Percentiles rank a stretch among this genome's conserved stretches.
Conservation (phyloP, 1,140 invertebrate genomes). For the Trichonephila clavata region DNA sequence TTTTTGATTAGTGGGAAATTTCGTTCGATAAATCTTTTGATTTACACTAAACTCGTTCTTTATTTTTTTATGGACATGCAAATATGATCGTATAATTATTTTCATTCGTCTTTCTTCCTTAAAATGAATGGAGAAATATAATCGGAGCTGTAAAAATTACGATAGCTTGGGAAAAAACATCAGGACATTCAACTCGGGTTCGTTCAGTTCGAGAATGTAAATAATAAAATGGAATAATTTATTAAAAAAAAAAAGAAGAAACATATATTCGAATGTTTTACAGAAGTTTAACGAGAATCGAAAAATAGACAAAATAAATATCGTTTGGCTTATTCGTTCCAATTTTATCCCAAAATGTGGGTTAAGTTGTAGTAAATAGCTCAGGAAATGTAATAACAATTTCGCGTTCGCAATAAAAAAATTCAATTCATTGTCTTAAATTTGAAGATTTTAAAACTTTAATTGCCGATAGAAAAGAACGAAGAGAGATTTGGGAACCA, state of each 20-base stretch:
- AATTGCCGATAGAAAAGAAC: too few relatives aligned
- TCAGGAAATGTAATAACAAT: background rate
- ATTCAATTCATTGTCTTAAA: background rate
- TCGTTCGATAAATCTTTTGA: slow-evolving; percentile 1
- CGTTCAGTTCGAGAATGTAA: background rate
- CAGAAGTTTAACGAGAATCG: background rate
- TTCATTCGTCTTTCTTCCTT: background rate
- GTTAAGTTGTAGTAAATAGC: background rate
- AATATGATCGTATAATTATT: background rate
- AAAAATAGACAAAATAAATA: background rate
- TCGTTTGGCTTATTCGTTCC: background rate
- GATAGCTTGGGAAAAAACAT: background rate
- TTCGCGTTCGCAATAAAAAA: background rate
- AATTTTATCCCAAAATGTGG: slow-evolving; percentile 7
- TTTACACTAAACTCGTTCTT: background rate
- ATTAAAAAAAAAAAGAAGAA: background rate
- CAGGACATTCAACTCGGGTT: background rate
- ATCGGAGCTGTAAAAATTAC: background rate
- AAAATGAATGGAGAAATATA: background rate
- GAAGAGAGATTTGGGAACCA: too few relatives aligned
- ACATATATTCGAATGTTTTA: background rate
- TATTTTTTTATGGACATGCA: background rate
- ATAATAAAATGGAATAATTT: background rate
- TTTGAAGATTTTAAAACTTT: too few relatives aligned
- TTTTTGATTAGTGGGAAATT: background rate